These are phyloP conservation scores for Sandelia bainsii DNA, from an alignment of 2,797 vertebrate species.

Conservation along the genomic window DNA sequence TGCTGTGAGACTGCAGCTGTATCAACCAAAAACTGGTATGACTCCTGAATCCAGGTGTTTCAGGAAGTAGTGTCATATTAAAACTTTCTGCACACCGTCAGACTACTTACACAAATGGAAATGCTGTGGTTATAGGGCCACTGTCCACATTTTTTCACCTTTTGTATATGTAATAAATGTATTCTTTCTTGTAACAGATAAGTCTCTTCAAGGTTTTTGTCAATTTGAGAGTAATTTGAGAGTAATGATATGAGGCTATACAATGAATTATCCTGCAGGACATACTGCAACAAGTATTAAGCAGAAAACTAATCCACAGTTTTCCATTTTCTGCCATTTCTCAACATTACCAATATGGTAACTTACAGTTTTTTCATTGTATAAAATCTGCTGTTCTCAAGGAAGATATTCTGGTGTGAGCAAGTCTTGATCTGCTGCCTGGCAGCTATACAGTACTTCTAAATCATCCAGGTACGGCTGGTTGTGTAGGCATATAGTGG, in stretches of 20 bases:
- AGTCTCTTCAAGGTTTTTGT: too few species aligned
- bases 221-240: too few species aligned
- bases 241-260: too few species aligned
- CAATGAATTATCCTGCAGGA: too few species aligned
- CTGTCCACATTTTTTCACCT: too few species aligned
- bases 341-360: background rate
- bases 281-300: too few species aligned
- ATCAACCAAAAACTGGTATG: background rate
- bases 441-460: background rate
- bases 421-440: background rate
- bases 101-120: background rate
- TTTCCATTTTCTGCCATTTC: background rate
- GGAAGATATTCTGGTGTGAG: background rate
- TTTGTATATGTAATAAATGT: too few species aligned
- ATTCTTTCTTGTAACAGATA: too few species aligned
- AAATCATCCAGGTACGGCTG: slow-evolving; percentile 2
- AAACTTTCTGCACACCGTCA: background rate
- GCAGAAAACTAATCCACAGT: background rate
- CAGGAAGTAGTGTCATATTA: background rate
- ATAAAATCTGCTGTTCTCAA: background rate
- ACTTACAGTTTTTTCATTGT: background rate
- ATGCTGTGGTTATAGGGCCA: too few species aligned
- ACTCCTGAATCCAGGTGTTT: background rate
- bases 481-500: background rate
- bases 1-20: background rate